phyloP scores from a whole-genome alignment of 1,140 invertebrate species.

The Pseudomyrmex gracilis region DNA sequence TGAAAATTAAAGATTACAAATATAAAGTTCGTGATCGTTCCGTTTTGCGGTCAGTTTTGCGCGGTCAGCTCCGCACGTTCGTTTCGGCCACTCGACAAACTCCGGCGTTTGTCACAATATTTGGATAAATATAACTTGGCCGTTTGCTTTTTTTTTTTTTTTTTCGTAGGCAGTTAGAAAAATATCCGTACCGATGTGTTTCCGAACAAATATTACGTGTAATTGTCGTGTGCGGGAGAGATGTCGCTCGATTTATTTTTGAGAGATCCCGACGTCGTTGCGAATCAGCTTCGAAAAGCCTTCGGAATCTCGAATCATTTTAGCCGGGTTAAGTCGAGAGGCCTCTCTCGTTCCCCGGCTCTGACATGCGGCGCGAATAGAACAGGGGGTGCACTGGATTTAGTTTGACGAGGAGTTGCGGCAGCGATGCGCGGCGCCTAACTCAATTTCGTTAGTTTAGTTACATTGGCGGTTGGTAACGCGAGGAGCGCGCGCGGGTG shows the following conservation, averaged over 20 bases:
- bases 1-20: no score
- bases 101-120: slow-evolving; percentile 82
- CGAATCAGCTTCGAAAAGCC: slow-evolving; percentile 9
- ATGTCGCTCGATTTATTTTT: slow-evolving; percentile 17
- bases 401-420: slow-evolving; percentile 80
- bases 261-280: neutral
- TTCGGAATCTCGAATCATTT: slow-evolving; percentile 72
- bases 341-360: slow-evolving; percentile 54
- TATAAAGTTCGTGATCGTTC: no score
- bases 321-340: slow-evolving; percentile 74
- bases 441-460: slow-evolving; percentile 84
- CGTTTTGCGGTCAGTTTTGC: no score
- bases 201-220: slow-evolving; percentile 39
- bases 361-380: slow-evolving; percentile 72
- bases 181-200: slow-evolving; percentile 76
- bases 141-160: slow-evolving; percentile 82
- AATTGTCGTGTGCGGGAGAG: slow-evolving; percentile 33
- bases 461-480: slow-evolving; percentile 83
- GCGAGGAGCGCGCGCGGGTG: slow-evolving; percentile 58
- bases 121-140: slow-evolving; percentile 85
- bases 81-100: slow-evolving; percentile 7
- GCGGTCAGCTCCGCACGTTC: neutral
- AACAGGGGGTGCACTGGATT: slow-evolving; percentile 73
- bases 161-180: slow-evolving; percentile 80
- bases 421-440: slow-evolving; percentile 78